Conservation (phyloP, 2,888 invertebrate genomes). For the Drosophila differens region DNA sequence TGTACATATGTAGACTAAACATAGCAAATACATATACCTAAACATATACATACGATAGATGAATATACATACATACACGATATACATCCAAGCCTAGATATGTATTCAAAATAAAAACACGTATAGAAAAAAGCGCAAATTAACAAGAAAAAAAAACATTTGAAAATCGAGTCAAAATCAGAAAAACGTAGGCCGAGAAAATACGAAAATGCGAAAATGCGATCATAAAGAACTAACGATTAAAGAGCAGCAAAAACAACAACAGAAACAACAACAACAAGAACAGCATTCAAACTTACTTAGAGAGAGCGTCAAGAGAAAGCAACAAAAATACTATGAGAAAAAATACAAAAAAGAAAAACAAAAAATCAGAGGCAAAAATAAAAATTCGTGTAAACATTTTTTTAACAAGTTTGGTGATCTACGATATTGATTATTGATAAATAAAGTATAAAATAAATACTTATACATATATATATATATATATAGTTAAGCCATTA, state of each 20-base stretch:
- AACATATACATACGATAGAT: slow-evolving; percentile 37
- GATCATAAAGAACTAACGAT: slow-evolving; percentile 18
- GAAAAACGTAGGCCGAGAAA: slow-evolving; percentile 43
- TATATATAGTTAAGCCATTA: slow-evolving; percentile 73
- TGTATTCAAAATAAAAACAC: slow-evolving; percentile 22
- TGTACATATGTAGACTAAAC: slow-evolving; percentile 48
- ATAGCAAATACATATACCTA: slow-evolving; percentile 18
- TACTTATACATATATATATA: slow-evolving; percentile 56
- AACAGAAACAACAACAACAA: slow-evolving; percentile 11
- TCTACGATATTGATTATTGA: slow-evolving; percentile 82
- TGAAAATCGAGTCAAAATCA: slow-evolving; percentile 17
- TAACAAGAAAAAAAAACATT: slow-evolving; percentile 25
- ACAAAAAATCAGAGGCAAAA: slow-evolving; percentile 31
- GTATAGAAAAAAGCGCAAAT: slow-evolving; percentile 62
- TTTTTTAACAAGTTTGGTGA: slow-evolving; percentile 83
- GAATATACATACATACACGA: slow-evolving; percentile 24
- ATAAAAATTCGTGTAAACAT: slow-evolving; percentile 75
- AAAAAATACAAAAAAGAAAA: slow-evolving; percentile 9
- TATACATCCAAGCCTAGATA: slow-evolving; percentile 35
- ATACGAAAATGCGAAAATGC: slow-evolving; percentile 4
- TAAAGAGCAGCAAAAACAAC: slow-evolving; percentile 19
- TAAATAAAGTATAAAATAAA: slow-evolving; percentile 62
- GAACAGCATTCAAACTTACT: slow-evolving; percentile 26
- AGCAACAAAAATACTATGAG: neutral
- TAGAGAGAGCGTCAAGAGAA: slow-evolving; percentile 40